Base-by-base conservation (phyloP, 2,888 invertebrate species). In the Athrips mouffetella region DNA sequence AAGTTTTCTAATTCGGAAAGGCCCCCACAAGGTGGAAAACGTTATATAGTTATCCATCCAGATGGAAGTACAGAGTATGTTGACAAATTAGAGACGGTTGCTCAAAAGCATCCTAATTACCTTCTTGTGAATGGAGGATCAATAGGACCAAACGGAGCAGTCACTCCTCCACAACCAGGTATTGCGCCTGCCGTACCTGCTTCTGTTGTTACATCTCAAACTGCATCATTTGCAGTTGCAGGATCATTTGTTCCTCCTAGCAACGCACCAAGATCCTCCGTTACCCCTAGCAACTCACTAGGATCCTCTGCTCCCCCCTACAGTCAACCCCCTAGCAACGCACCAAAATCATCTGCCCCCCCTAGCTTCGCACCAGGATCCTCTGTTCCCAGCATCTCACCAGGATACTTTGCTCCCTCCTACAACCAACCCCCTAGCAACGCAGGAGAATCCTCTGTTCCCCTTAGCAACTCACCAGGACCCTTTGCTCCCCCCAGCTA, bases 31-130 rank as follows among this genome's bases (percentile, higher is more conserved):
- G 55, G 54, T 13, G 46, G 54, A 15, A 70, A 63, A 53, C 62
- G 58, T 13, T 74, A 60, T 51, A 44, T 73, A 31, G 55, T 80
- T n/a, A 49, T 80, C 23, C 62, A 73, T 53, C 55, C 70, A 13
- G 63, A 77, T 57, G 77, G 76, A 31, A 71, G 60, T 15, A 49
- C 75, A 10, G 73, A 78, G 45, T 55, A 72, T 35, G 48, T 70
- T 4, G 68, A 80, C 46, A 55, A 59, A 3, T 42, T 76, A 15
- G 62, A 73, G 25, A 37, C 49, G 2, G 50, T 67, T 20, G 35
- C 59, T 8, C 50, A 58, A 37, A 59, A 50, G 25, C 51, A 67
- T 59, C 65, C 71, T 25, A 64, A 74, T 41, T 60, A 63, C 27
- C 37, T 64, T 29, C 51, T 67, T 30, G 46, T 65, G 15, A 58